Conservation (phyloP, 2,888 invertebrate genomes). For the Lissonota sp. region DNA sequence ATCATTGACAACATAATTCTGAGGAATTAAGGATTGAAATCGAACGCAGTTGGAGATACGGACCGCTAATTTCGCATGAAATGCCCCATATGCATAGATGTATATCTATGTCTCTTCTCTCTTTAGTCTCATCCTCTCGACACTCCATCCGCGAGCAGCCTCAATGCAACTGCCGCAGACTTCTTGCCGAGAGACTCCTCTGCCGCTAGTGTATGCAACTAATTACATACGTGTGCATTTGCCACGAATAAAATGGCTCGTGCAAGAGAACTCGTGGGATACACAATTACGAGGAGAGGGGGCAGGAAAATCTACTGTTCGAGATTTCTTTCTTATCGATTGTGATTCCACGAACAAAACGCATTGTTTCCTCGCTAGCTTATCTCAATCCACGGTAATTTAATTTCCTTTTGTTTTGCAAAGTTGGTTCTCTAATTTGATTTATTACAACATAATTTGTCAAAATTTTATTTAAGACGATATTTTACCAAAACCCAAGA, state of each 20-base stretch:
- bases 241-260: slow-evolving; percentile 14
- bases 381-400: background rate
- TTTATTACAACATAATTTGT: too few relatives aligned
- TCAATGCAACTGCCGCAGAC: slow-evolving; percentile 48
- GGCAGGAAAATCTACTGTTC: background rate
- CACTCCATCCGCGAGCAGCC: slow-evolving; percentile 41
- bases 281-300: too few relatives aligned
- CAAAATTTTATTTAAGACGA: too few relatives aligned
- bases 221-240: slow-evolving; percentile 39
- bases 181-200: slow-evolving; percentile 15
- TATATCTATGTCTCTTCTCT: slow-evolving; percentile 18
- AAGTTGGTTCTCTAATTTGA: background rate
- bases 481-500: too few relatives aligned
- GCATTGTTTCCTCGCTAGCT: too few relatives aligned
- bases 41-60: too few relatives aligned
- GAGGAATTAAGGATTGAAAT: too few relatives aligned
- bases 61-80: too few relatives aligned
- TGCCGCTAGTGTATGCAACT: slow-evolving; percentile 22
- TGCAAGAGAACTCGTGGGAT: slow-evolving; percentile 4
- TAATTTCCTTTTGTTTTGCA: background rate
- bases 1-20: too few relatives aligned
- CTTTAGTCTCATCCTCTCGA: slow-evolving; percentile 44
- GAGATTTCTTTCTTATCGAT: background rate
- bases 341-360: too few relatives aligned
- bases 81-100: background rate